Evolutionary conservation across 2,113 vertebrate genomes (phyloP).

Genomic region (Pachyramphus minor): DNA sequence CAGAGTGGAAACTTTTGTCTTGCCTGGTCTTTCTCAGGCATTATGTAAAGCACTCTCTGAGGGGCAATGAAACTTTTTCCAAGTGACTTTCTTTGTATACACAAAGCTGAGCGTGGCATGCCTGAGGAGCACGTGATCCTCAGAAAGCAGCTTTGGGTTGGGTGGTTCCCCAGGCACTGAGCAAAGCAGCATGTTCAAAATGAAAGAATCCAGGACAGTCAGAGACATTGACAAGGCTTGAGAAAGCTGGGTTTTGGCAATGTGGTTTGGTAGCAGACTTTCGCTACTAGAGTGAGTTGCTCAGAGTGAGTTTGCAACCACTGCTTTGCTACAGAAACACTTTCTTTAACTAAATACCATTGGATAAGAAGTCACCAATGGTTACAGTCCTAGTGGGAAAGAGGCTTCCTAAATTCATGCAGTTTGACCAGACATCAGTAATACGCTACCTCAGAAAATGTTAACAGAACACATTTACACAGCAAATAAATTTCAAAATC

Average conservation of each 20-base stretch:
- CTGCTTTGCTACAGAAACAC: background rate
- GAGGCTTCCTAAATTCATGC: background rate
- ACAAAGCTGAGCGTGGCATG: background rate
- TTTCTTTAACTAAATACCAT: background rate
- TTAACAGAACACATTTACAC: background rate
- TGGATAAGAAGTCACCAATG: background rate
- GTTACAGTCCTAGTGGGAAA: background rate
- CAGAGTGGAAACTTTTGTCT: background rate
- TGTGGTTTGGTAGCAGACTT: background rate
- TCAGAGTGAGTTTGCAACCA: background rate
- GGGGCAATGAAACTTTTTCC: background rate
- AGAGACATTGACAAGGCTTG: accelerated
- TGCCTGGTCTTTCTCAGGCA: background rate
- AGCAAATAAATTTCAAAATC: background rate
- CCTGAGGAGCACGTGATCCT: background rate
- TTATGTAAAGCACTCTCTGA: background rate
- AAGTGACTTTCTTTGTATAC: background rate
- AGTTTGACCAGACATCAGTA: background rate
- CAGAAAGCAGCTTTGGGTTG: background rate
- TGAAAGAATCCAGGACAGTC: background rate
- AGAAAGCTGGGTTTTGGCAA: background rate
- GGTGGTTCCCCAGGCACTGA: background rate
- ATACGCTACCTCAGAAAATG: background rate
- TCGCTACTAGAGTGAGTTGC: background rate
- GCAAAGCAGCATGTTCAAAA: background rate